These are phyloP conservation scores for Edolisoma coerulescens DNA, from an alignment of 2,113 vertebrate genomes.

Conservation along the genomic window DNA sequence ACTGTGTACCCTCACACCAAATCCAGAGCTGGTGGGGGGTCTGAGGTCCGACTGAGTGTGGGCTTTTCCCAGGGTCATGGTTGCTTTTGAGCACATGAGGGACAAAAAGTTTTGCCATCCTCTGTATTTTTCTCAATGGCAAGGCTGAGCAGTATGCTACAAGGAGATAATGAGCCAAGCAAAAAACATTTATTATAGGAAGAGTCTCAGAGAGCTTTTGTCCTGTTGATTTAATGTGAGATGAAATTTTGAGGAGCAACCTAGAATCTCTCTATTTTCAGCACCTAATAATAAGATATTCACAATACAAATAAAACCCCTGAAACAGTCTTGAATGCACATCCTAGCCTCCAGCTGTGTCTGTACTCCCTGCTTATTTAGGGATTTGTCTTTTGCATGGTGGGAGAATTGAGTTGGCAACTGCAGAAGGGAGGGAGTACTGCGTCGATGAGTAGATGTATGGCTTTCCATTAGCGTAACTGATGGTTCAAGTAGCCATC, in stretches of 20 bases:
- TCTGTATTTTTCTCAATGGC: background rate
- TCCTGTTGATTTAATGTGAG: background rate
- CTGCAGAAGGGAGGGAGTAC: background rate
- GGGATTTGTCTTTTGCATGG: background rate
- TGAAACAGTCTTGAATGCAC: background rate
- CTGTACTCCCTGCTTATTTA: background rate
- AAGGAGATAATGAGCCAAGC: background rate
- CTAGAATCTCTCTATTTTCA: background rate
- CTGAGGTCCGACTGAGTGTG: background rate
- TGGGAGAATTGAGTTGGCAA: background rate
- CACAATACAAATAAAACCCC: background rate
- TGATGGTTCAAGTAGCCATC: background rate
- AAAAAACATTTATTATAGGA: background rate
- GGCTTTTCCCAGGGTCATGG: background rate
- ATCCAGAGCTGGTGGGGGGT: background rate
- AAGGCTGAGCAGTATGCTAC: background rate
- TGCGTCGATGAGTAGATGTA: background rate
- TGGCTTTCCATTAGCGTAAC: background rate
- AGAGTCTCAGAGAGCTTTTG: background rate
- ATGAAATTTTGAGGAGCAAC: background rate
- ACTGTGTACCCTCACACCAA: background rate
- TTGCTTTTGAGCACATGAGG: background rate
- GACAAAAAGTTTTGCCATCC: background rate
- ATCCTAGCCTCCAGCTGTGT: background rate
- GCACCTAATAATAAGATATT: background rate